Evolutionary conservation across 2,888 invertebrate species (phyloP).

Genomic region (Cryptosula pallasiana): DNA sequence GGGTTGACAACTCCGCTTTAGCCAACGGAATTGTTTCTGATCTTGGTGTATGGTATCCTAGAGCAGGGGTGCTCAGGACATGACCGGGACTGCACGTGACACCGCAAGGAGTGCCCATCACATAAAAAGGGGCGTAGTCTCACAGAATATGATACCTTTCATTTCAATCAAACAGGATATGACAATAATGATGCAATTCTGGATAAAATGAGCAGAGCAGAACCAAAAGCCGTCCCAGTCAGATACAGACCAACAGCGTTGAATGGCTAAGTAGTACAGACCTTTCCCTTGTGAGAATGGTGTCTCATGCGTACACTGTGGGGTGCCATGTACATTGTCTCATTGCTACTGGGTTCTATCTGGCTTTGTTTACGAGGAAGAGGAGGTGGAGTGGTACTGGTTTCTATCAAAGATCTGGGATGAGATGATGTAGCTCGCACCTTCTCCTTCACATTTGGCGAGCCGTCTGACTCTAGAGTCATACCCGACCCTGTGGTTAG

Average conservation of each 20-base stretch:
- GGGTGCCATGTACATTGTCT: not conserved
- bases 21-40: too few relatives aligned
- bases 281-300: slow-evolving; percentile 2
- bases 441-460: not conserved
- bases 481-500: not conserved
- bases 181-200: too few relatives aligned
- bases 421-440: not conserved
- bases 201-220: too few relatives aligned
- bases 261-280: not conserved
- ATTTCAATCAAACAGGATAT: too few relatives aligned
- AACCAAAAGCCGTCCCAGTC: too few relatives aligned
- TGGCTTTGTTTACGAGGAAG: slow-evolving; percentile 20
- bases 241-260: not conserved
- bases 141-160: too few relatives aligned
- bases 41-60: too few relatives aligned
- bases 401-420: not conserved
- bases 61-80: too few relatives aligned
- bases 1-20: too few relatives aligned
- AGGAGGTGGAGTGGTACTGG: not conserved
- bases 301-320: slow-evolving; percentile 13
- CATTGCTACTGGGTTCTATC: not conserved
- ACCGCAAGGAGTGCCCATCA: too few relatives aligned
- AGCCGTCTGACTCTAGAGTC: not conserved
- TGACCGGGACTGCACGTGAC: too few relatives aligned
- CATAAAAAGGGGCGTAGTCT: too few relatives aligned